Evolutionary conservation across 1,140 invertebrate species (phyloP).

Genomic region (Bombus superbus): DNA sequence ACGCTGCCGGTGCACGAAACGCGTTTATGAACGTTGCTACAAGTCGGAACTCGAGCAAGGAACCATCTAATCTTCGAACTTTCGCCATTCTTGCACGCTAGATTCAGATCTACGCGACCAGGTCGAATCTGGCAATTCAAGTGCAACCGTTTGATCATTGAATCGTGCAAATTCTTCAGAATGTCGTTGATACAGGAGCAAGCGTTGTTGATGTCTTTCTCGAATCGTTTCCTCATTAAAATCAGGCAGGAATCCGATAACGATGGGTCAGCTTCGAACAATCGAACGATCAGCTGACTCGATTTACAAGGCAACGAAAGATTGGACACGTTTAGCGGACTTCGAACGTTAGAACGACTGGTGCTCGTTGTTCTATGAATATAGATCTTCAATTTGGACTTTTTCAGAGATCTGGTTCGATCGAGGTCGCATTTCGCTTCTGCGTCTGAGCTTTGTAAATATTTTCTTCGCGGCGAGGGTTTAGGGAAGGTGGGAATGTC

Average conservation of each 20-base stretch:
- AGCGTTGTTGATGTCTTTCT: constrained; percentile 45
- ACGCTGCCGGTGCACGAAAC: not conserved
- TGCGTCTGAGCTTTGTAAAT: no score
- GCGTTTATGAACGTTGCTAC: constrained; percentile 33
- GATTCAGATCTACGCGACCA: constrained; percentile 60
- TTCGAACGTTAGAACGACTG: not conserved
- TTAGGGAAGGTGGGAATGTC: not conserved
- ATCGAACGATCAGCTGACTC: constrained; percentile 46
- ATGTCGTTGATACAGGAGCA: constrained; percentile 64
- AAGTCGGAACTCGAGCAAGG: constrained; percentile 52
- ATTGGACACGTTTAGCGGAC: not conserved
- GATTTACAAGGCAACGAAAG: constrained; percentile 64
- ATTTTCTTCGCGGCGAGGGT: not conserved
- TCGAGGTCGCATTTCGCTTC: no score
- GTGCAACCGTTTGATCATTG: constrained; percentile 11
- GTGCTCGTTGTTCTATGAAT: constrained; percentile 11
- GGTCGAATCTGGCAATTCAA: constrained; percentile 63
- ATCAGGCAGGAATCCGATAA: constrained; percentile 39
- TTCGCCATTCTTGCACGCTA: constrained; percentile 3
- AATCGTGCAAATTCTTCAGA: constrained; percentile 39
- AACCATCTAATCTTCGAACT: constrained; percentile 29
- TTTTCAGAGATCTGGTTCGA: not conserved
- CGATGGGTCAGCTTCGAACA: constrained; percentile 59
- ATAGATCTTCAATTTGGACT: constrained; percentile 34
- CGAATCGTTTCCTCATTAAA: constrained; percentile 59